Evolutionary conservation across 1,140 invertebrate genomes (phyloP).

Genomic region (Oreohelix idahoensis): DNA sequence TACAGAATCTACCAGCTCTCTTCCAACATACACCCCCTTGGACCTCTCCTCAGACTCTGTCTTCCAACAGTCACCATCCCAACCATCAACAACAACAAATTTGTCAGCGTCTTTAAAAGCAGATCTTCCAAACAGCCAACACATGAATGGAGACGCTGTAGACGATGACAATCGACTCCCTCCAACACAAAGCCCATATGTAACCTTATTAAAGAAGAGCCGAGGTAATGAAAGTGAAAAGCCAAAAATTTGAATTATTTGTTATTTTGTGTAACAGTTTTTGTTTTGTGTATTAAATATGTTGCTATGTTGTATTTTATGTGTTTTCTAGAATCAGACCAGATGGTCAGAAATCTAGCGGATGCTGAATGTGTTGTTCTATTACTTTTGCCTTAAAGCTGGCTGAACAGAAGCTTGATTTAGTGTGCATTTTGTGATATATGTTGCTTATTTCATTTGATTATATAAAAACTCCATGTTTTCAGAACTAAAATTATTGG

Average conservation of each 20-base stretch:
- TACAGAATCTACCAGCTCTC: slow-evolving; percentile 27
- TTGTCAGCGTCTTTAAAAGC: background rate
- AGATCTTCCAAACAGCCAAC: slow-evolving; percentile 9
- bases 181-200: slow-evolving; percentile 88
- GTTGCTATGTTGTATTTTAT: background rate
- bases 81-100: background rate
- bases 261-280: too few relatives aligned
- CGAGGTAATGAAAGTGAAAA: too few relatives aligned
- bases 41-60: background rate
- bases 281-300: background rate
- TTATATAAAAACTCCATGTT: background rate
- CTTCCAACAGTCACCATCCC: background rate
- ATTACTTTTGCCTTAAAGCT: background rate
- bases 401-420: background rate
- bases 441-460: background rate
- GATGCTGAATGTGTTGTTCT: background rate
- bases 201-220: slow-evolving; percentile 89
- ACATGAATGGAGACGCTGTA: slow-evolving; percentile 49
- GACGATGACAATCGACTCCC: slow-evolving; percentile 77
- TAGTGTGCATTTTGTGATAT: background rate
- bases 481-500: slow-evolving; percentile 36
- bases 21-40: slow-evolving; percentile 13
- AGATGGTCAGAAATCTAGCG: background rate
- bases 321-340: background rate
- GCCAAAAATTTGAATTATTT: too few relatives aligned